Base-by-base conservation (phyloP, 2,113 vertebrate species). In the Montifringilla adamsi region DNA sequence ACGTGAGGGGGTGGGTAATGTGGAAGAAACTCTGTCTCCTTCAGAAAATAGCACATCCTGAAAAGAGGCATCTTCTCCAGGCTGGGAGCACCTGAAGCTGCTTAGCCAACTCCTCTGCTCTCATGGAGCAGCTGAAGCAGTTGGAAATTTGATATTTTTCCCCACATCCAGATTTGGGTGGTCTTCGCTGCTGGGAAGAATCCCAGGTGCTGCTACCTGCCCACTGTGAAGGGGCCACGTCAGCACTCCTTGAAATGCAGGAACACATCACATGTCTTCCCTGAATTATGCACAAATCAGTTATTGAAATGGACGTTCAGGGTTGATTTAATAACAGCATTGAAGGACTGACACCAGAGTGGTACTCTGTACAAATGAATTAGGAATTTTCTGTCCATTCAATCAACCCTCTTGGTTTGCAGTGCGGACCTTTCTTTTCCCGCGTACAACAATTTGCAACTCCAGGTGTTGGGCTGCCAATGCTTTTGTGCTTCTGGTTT, bases 1-100 rank as follows among this genome's bases (percentile, higher is more conserved):
- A 52, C 0, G 0, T 39, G 74, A 86, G 18, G 12, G 43, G 37
- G 56, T 80, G 64, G 27, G 58, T 26, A 94, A 58, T 0, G 0
- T 76, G 62, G 62, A 95, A 91, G 6, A 93, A 95, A 50, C 35
- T 82, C 79, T 49, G 14, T 53, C 94, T 84, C 62, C 53, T 72
- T 81, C 52, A 90, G 70, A 87, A 95, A 94, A 69, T 60, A 93
- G n/a, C 26, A 56, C 49, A 41, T 94, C 37, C 68, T 53, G 41
- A 64, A 79, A 93, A 89, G 59, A 59, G 15, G 8, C 39, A 5
- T 47, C n/a, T 70, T 81, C 60, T 87, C n/a, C 69, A 77, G 68
- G 6, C 60, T 84, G 60, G 24, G 69, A 86, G 28, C 28, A 75
- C 79, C 49, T 13, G 2, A 20, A 84, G 8, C 41, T 64, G 37